Conservation (phyloP, 2,113 vertebrate species). For the Pteropus alecto region DNA sequence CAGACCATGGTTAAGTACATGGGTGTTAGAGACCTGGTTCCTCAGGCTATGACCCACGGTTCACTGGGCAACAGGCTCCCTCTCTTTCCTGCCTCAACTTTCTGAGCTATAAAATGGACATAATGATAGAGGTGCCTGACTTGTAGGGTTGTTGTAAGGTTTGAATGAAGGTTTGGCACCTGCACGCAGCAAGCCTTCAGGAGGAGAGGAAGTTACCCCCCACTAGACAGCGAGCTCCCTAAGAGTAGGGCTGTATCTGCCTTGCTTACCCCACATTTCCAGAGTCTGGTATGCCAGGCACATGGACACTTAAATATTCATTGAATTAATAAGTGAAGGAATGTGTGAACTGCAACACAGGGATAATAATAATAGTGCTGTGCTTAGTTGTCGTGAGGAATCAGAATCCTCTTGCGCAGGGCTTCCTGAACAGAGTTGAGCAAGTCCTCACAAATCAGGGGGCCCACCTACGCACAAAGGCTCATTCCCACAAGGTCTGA, state of each 20-base stretch:
- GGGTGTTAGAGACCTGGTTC: neutral
- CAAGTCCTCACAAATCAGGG: neutral
- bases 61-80: neutral
- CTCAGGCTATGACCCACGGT: neutral
- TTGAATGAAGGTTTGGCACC: neutral
- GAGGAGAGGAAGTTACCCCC: neutral
- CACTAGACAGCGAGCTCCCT: neutral
- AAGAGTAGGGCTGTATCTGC: neutral
- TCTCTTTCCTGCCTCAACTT: neutral
- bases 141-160: neutral
- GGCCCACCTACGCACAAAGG: constrained; percentile 1
- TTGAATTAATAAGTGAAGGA: constrained; percentile 39
- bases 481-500: neutral
- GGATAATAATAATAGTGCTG: neutral
- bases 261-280: constrained; percentile 19
- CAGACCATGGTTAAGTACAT: neutral
- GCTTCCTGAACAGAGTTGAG: neutral
- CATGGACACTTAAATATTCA: constrained; percentile 24
- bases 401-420: constrained; percentile 31
- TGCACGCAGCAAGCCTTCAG: neutral
- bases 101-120: neutral
- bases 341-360: neutral
- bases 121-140: neutral
- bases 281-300: neutral
- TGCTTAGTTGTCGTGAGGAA: neutral